phyloP scores from a whole-genome alignment of 1,140 invertebrate species.

The Penaeus japonicus region DNA sequence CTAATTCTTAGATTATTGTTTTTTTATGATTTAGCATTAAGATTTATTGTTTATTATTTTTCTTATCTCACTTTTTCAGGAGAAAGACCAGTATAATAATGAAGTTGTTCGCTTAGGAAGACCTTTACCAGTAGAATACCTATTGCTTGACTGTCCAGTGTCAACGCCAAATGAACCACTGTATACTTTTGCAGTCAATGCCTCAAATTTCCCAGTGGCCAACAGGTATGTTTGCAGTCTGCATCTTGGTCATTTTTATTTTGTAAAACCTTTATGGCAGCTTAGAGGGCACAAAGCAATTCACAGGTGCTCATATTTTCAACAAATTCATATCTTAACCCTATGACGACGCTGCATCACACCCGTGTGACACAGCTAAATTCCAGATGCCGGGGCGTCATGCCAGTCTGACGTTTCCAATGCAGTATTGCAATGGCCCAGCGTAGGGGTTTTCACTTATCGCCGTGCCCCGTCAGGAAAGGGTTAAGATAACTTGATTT shows the following conservation, averaged over 20 bases:
- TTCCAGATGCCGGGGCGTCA: too few relatives aligned
- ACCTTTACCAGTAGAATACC: slow-evolving; percentile 96
- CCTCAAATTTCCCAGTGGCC: slow-evolving; percentile 81
- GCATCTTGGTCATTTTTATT: too few relatives aligned
- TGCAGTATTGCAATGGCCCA: too few relatives aligned
- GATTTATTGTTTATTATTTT: slow-evolving; percentile 44
- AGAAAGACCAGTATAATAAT: slow-evolving; percentile 97
- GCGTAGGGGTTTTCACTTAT: too few relatives aligned
- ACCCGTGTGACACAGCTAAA: too few relatives aligned
- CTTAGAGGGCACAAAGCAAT: slow-evolving; percentile 54
- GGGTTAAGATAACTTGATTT: too few relatives aligned
- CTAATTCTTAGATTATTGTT: not conserved
- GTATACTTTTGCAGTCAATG: slow-evolving; percentile 79
- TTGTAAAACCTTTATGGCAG: not conserved
- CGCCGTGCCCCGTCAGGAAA: too few relatives aligned
- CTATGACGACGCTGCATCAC: too few relatives aligned
- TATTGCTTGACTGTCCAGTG: slow-evolving; percentile 94
- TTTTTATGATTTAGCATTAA: too few relatives aligned
- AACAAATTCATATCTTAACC: too few relatives aligned
- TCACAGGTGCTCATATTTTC: not conserved
- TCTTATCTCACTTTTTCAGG: slow-evolving; percentile 71
- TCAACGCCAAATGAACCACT: slow-evolving; percentile 87
- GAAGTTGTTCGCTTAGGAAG: slow-evolving; percentile 92
- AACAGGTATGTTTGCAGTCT: slow-evolving; percentile 70
- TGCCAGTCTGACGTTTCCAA: too few relatives aligned